phyloP scores from a whole-genome alignment of 2,797 vertebrate genomes.

The Melanotaenia maccullochi region DNA sequence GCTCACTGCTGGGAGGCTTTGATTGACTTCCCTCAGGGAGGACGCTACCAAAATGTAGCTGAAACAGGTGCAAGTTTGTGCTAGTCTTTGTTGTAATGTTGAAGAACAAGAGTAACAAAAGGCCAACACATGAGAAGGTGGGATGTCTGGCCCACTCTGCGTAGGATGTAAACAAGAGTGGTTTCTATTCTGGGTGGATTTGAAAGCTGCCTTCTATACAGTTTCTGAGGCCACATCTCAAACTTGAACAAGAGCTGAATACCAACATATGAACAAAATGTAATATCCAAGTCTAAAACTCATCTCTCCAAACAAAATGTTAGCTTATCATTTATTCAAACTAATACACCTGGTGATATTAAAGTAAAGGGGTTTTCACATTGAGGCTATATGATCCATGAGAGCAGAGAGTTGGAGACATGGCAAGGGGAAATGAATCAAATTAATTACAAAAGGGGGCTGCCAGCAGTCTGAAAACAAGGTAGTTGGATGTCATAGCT shows the following conservation, averaged over 20 bases:
- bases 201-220: conserved; percentile 37
- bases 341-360: background rate
- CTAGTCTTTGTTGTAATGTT: conserved; percentile 24
- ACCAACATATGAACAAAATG: background rate
- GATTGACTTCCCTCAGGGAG: conserved; percentile 75
- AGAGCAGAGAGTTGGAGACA: background rate
- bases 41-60: conserved; percentile 46
- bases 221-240: conserved; percentile 38
- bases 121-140: conserved; percentile 53
- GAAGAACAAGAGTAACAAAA: conserved; percentile 51
- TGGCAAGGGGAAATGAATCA: background rate
- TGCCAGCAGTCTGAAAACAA: background rate
- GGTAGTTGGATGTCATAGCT: background rate
- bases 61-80: conserved; percentile 21
- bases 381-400: background rate
- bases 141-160: conserved; percentile 56
- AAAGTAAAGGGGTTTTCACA: background rate
- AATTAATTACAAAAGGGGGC: background rate
- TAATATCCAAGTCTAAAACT: conserved; percentile 3
- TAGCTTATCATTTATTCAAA: conserved; percentile 6
- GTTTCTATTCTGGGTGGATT: conserved; percentile 63
- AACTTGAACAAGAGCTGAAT: conserved; percentile 10
- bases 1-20: conserved; percentile 72
- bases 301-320: conserved; percentile 1
- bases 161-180: conserved; percentile 62